Evolutionary conservation across 1,140 invertebrate species (phyloP), one percentile per base, ranked within the genome.

Genomic region (Macrosteles quadrilineatus): DNA sequence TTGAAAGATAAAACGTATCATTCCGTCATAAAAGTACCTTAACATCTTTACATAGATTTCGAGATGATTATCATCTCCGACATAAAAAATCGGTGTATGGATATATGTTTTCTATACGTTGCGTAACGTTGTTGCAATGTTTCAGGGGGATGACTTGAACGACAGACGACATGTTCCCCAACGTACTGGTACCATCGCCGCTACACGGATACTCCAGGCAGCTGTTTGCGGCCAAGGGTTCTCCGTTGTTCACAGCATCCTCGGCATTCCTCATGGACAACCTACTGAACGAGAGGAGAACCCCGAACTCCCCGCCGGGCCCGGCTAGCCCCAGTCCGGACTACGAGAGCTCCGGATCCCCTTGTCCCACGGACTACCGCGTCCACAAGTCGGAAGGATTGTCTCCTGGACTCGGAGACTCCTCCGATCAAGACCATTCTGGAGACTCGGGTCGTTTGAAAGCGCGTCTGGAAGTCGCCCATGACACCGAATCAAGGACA

Each of bases 251-350:
- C 32, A 45, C 63, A 1, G 45, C 27, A 32, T 66, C 63, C 19
- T 66, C 63, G 21, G 63, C 63, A 1, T 66, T 66, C 40, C 40
- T 66, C 32, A 66, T 66, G 63, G 63, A 66, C 63, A 66, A 66
- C 27, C 40, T 66, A 21, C 36, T 66, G 40, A 66, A 66, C 40
- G 21, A 40, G 4, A 43, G 23, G 23, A 6, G 17, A 31, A 23
- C n/a, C 12, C 12, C 17, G 1, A 27, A 27, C 36, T 29, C 31
- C 17, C 40, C 63, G 1, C 40, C 32, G 17, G 21, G 19, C 21
- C 53, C 21, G 9, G 23, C 32, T 2, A 23, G 12, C 6, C 23
- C 32, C 25, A 43, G 63, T 9, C 63, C 63, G 36, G 40, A 66
- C 32, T 66, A 43, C 23, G 63, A 43, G 36, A 66, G 32, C 23